These are phyloP conservation scores for Clitarchus hookeri DNA, from an alignment of 2,888 invertebrate species.

Conservation along the genomic window DNA sequence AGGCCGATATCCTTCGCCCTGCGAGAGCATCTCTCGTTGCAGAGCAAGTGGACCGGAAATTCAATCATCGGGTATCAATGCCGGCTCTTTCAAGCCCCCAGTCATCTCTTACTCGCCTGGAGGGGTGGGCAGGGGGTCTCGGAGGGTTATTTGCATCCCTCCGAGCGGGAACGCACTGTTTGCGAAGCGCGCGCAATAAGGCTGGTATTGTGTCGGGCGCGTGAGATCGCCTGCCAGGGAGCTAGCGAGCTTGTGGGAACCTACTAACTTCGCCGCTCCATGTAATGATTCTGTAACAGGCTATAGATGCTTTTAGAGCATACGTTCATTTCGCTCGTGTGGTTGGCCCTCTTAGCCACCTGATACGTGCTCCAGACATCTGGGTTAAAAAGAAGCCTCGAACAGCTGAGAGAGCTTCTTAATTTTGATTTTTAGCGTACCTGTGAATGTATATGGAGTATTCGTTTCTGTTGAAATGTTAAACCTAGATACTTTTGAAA, in stretches of 20 bases:
- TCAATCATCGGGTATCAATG: constrained; percentile 27
- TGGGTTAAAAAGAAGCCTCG: too few relatives aligned
- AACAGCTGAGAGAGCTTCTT: too few relatives aligned
- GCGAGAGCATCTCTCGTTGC: constrained; percentile 10
- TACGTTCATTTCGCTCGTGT: too few relatives aligned
- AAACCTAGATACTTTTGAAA: too few relatives aligned
- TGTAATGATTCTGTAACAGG: too few relatives aligned
- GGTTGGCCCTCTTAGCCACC: too few relatives aligned
- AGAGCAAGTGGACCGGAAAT: constrained; percentile 24
- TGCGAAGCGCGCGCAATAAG: neutral
- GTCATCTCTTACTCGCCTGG: neutral
- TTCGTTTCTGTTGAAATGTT: too few relatives aligned
- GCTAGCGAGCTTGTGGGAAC: neutral
- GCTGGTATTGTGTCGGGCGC: neutral
- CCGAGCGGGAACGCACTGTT: neutral
- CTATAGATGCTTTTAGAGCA: too few relatives aligned
- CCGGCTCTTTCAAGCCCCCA: constrained; percentile 20
- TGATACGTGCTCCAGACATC: too few relatives aligned
- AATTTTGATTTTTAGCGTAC: too few relatives aligned
- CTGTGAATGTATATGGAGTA: too few relatives aligned
- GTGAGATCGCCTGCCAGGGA: neutral
- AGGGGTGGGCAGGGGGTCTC: neutral
- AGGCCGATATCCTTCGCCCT: neutral
- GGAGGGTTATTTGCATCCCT: constrained; percentile 1
- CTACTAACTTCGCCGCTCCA: too few relatives aligned